A percentile compares a stretch with the other conserved stretches of the same genome.
phyloP scores from a whole-genome alignment of 2,113 vertebrate species.

The Galemys pyrenaicus region DNA sequence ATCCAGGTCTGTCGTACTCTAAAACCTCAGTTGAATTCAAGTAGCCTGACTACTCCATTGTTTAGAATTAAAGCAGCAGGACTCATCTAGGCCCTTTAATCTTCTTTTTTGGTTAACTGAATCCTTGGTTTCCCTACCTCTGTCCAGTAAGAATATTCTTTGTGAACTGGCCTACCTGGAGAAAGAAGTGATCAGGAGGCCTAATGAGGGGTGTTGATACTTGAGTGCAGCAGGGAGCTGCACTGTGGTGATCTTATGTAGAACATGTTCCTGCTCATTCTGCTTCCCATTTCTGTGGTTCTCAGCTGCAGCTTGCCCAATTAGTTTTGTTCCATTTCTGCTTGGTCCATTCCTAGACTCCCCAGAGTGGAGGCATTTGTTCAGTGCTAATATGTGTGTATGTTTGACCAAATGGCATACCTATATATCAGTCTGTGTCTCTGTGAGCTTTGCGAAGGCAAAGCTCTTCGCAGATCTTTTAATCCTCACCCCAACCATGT shows the following conservation, averaged over 20 bases:
- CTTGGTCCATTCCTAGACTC: not conserved
- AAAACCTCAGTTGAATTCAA: not conserved
- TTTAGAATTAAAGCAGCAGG: not conserved
- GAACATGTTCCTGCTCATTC: not conserved
- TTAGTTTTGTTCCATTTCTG: slow-evolving; percentile 11
- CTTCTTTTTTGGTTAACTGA: not conserved
- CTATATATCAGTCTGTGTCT: not conserved
- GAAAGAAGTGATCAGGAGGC: not conserved
- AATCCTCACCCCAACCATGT: not conserved
- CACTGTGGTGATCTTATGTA: not conserved
- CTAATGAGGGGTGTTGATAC: not conserved
- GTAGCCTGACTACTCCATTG: not conserved
- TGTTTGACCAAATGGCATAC: not conserved
- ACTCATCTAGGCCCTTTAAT: not conserved
- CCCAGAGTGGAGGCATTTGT: not conserved
- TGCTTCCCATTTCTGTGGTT: not conserved
- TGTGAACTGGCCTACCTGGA: not conserved
- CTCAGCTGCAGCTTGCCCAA: not conserved
- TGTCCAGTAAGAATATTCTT: not conserved
- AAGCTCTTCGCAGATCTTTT: not conserved
- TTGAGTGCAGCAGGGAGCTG: not conserved
- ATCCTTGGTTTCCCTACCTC: not conserved
- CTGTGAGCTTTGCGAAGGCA: not conserved
- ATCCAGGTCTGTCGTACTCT: not conserved
- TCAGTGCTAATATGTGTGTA: not conserved